Base-by-base conservation (phyloP, 2,888 invertebrate genomes). In the Melinaea menophilus region DNA sequence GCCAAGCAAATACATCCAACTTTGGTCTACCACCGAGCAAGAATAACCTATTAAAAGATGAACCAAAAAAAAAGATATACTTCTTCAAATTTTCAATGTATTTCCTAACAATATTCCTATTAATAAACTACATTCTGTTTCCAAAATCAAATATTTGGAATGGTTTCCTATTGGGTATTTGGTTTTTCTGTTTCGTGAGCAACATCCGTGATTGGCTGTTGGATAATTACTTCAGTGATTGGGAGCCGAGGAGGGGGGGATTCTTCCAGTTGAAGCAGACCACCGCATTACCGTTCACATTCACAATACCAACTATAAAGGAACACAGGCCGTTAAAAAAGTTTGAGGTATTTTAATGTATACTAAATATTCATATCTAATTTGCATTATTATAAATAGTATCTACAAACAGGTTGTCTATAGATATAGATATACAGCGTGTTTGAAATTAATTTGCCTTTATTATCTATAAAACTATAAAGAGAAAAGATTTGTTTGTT, bases 261-360 rank as follows among this genome's bases (percentile, higher is more conserved):
- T 76, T 77, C 34, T 75, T 85, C 22, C 82, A 81, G 62, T 60
- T 85, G 59, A 85, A 84, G 59, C 74, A 79, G 2, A 82, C 73
- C 59, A 79, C 72, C 66, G 64, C 73, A 5, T 65, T 74, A 58
- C 82, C 84, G 0, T 55, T 74, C 12, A 75, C 88, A 0, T 84
- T 93, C 63, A 92, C 93, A 68, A 92, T 94, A 75, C 93, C 93
- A 1, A 92, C 93, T 2, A 92, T 92, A 13, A 92, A 93, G 72
- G 94, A 94, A 74, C 92, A 93, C 73, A 91, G 82, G 68, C 93
- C 93, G 3, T 70, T 93, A 67, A 90, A 91, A 63, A 93, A 93
- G 79, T 92, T 88, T 77, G 93, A 93, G 89, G 93, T 93, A 75
- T 72, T 4, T 22, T 22, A 22, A 22, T 22, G 22, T 22, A 22